Evolutionary conservation across 2,888 invertebrate species (phyloP).

Genomic region (Volucella zonaria): DNA sequence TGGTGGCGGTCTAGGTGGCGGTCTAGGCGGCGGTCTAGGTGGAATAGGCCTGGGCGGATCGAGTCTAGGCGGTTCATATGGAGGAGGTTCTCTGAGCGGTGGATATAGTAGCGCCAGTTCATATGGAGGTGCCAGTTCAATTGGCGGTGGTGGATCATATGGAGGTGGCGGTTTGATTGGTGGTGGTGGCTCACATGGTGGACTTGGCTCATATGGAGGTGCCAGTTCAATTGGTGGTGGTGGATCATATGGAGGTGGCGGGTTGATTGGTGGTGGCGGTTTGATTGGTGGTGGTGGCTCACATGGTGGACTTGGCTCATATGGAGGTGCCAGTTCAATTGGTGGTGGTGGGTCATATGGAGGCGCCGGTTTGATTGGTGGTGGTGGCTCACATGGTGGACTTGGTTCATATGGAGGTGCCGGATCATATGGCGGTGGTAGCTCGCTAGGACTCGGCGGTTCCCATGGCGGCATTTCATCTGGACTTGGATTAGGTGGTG

Average conservation of each 20-base stretch:
- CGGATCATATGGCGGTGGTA: constrained; percentile 20
- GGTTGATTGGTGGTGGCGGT: background rate
- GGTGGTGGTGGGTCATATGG: constrained; percentile 22
- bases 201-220: constrained; percentile 59
- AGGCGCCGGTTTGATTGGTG: background rate
- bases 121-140: constrained; percentile 6
- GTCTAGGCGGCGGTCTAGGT: background rate
- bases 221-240: constrained; percentile 11
- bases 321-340: no score
- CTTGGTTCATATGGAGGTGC: no score
- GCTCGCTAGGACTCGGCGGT: constrained; percentile 1
- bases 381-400: no score
- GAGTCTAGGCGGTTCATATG: background rate
- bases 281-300: background rate
- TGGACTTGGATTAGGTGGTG: constrained; percentile 22
- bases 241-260: constrained; percentile 11
- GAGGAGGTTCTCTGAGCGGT: background rate
- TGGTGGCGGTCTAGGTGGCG: constrained; percentile 26
- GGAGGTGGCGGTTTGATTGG: background rate
- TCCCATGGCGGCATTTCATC: constrained; percentile 12
- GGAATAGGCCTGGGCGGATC: background rate
- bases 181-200: constrained; percentile 11
- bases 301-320: background rate
- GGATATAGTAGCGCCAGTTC: background rate
- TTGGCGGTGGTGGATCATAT: constrained; percentile 11